phyloP scores from a whole-genome alignment of 1,140 invertebrate species.

The Drosophila mayri region DNA sequence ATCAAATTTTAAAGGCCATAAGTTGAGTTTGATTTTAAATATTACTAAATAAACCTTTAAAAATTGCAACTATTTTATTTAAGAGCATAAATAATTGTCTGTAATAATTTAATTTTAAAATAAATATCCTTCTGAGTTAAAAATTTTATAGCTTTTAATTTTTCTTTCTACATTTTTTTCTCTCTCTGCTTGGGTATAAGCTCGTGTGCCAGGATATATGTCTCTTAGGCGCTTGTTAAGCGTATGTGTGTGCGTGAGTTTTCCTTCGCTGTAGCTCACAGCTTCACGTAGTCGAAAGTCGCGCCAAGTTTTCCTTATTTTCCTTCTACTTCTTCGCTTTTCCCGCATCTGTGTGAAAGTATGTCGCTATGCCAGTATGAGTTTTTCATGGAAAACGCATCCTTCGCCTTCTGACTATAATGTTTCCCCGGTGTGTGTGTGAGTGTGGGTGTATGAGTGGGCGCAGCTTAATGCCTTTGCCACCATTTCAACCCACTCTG shows the following conservation, averaged over 20 bases:
- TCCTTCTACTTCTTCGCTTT: conserved; percentile 5
- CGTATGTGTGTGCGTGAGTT: conserved; percentile 20
- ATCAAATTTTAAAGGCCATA: neutral
- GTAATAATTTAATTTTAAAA: neutral
- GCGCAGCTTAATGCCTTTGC: conserved; percentile 78
- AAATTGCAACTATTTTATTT: no score
- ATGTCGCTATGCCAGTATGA: conserved; percentile 56
- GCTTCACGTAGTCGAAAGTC: conserved; percentile 48
- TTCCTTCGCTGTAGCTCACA: conserved; percentile 48
- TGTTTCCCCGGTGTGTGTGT: conserved; percentile 38
- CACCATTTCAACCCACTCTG: conserved; percentile 29
- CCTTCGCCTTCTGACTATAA: conserved; percentile 72
- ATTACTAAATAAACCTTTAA: no score
- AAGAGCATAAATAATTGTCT: neutral
- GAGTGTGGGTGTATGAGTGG: conserved; percentile 28
- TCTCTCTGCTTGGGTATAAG: neutral
- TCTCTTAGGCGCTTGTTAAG: conserved; percentile 12
- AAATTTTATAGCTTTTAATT: neutral
- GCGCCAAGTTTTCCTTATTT: conserved; percentile 35
- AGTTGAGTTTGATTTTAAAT: no score
- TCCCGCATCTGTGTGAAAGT: conserved; percentile 42
- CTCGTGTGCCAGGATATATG: conserved; percentile 23
- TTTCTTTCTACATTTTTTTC: neutral
- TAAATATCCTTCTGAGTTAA: no score
- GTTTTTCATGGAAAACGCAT: conserved; percentile 76